Percentiles rank a stretch among this genome's conserved stretches.
Evolutionary conservation across 35 echinoderm and acorn worm species (phyloP).

Genomic region (Hemicentrotus pulcherrimus): DNA sequence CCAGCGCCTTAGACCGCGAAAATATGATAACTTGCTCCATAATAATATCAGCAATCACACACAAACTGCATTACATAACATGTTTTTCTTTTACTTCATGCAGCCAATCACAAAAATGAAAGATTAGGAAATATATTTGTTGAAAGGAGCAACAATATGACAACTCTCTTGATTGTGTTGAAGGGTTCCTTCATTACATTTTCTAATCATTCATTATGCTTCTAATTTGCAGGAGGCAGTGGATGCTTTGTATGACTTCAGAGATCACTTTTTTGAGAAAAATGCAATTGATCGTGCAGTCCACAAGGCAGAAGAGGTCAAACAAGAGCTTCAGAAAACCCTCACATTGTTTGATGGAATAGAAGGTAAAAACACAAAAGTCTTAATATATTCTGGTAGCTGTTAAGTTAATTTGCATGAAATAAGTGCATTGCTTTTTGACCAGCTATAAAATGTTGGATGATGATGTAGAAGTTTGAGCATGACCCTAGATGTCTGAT

Average conservation of each 20-base stretch:
- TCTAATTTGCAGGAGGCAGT: constrained; percentile 69
- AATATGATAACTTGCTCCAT: no score
- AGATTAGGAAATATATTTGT: no score
- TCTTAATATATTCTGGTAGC: neutral
- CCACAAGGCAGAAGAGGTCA: constrained; percentile 86
- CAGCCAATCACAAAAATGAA: no score
- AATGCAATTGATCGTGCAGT: constrained; percentile 85
- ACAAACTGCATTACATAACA: no score
- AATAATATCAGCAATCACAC: no score
- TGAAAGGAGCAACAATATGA: no score
- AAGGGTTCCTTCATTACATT: no score
- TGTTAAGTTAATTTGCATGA: neutral
- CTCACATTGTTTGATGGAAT: constrained; percentile 62
- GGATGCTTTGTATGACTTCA: constrained; percentile 88
- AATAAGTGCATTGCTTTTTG: neutral
- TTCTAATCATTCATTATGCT: neutral
- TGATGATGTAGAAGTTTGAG: no score
- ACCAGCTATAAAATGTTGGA: neutral
- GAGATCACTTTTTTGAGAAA: constrained; percentile 96
- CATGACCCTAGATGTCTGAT: no score
- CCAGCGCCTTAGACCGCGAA: no score
- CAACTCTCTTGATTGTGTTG: no score
- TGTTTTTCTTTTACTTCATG: no score
- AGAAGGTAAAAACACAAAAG: constrained; percentile 62
- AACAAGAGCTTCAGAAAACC: constrained; percentile 72